Percentiles rank a stretch among this genome's conserved stretches.
Evolutionary conservation across 2,797 vertebrate species (phyloP).

Genomic region (Linurgus olivaceus): DNA sequence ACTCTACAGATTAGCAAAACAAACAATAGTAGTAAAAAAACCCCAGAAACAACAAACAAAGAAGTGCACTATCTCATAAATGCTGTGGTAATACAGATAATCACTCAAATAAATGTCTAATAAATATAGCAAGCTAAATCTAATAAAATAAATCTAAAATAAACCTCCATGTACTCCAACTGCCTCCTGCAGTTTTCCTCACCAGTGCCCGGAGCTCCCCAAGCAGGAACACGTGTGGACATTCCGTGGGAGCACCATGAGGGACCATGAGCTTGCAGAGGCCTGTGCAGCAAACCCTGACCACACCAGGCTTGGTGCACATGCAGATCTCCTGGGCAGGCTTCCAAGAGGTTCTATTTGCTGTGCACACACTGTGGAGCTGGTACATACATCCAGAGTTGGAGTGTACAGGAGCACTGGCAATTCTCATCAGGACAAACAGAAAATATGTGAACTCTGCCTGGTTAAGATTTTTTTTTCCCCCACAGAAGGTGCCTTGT

Average conservation of each 20-base stretch:
- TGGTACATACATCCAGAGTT: neutral
- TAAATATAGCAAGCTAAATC: neutral
- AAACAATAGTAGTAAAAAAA: conserved; percentile 38
- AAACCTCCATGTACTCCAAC: neutral
- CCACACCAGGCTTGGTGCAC: neutral
- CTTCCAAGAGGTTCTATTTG: neutral
- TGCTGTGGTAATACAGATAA: neutral
- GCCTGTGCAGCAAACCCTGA: neutral
- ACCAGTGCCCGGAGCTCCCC: neutral
- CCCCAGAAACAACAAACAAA: neutral
- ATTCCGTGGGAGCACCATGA: neutral
- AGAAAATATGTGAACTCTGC: neutral
- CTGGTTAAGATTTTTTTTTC: neutral
- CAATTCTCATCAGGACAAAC: neutral
- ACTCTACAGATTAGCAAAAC: conserved; percentile 64
- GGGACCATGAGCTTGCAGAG: neutral
- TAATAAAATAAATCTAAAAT: neutral
- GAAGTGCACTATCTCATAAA: neutral
- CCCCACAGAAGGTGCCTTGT: neutral
- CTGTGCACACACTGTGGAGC: neutral
- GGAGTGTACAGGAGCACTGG: neutral
- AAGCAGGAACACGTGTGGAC: neutral
- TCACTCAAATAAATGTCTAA: neutral
- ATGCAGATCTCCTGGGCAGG: neutral
- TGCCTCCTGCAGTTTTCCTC: neutral